Percentiles rank a stretch among this genome's conserved stretches.
phyloP scores from a whole-genome alignment of 2,888 invertebrate species.

The Ophraella communa region DNA sequence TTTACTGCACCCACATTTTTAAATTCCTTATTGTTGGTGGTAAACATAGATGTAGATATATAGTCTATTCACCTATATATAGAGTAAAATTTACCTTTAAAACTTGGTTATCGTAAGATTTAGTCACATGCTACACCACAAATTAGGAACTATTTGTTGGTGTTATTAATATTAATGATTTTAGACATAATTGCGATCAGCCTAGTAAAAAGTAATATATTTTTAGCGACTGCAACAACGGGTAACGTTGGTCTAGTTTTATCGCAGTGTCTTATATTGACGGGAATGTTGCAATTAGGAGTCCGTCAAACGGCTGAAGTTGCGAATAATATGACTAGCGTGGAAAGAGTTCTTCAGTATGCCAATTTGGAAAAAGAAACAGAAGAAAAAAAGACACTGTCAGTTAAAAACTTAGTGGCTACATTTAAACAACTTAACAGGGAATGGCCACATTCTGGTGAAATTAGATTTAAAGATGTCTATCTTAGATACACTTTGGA shows the following conservation, averaged over 20 bases:
- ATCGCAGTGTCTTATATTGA: slow-evolving; percentile 74
- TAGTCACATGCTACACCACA: too few relatives aligned
- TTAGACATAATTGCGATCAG: too few relatives aligned
- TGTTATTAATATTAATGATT: too few relatives aligned
- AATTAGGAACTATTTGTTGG: too few relatives aligned
- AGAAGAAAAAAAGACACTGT: slow-evolving; percentile 15
- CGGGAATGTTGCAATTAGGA: slow-evolving; percentile 82
- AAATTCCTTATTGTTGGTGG: too few relatives aligned
- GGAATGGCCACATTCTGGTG: slow-evolving; percentile 70
- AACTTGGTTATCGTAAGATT: too few relatives aligned
- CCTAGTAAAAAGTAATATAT: too few relatives aligned
- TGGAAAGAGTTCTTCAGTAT: slow-evolving; percentile 82
- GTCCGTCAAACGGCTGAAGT: slow-evolving; percentile 80
- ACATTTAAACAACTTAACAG: slow-evolving; percentile 59
- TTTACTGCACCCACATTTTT: too few relatives aligned
- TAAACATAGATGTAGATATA: too few relatives aligned
- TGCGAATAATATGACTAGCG: slow-evolving; percentile 77
- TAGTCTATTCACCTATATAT: too few relatives aligned
- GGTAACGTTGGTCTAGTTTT: slow-evolving; percentile 76
- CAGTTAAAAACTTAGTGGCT: slow-evolving; percentile 12
- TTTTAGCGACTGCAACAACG: slow-evolving; percentile 63
- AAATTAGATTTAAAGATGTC: slow-evolving; percentile 66
- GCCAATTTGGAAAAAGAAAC: slow-evolving; percentile 76
- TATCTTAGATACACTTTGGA: slow-evolving; percentile 68
- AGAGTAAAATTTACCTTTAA: too few relatives aligned